These are phyloP conservation scores for Nephrotoma appendiculata DNA, from an alignment of 2,888 invertebrate genomes.

Conservation along the genomic window DNA sequence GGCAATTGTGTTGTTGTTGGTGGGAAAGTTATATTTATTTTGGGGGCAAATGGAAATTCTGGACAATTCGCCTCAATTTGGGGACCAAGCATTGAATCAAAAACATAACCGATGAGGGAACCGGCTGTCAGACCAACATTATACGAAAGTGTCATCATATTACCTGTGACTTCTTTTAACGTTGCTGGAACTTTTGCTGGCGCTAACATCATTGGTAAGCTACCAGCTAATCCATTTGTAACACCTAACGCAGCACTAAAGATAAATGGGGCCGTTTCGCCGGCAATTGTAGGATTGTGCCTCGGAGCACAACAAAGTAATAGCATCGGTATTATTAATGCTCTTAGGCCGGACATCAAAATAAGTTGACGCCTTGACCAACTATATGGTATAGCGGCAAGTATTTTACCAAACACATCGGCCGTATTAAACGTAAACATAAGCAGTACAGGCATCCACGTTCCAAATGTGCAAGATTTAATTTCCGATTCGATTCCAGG, in stretches of 20 bases:
- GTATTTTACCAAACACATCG: slow-evolving; percentile 72
- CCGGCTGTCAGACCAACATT: slow-evolving; percentile 76
- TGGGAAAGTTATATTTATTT: neutral
- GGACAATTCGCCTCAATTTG: slow-evolving; percentile 36
- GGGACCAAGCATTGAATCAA: slow-evolving; percentile 48
- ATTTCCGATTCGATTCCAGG: slow-evolving; percentile 86
- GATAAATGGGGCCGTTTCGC: slow-evolving; percentile 49
- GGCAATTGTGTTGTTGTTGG: slow-evolving; percentile 19
- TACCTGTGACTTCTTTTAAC: slow-evolving; percentile 80
- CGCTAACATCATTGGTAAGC: slow-evolving; percentile 85
- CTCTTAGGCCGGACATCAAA: slow-evolving; percentile 54
- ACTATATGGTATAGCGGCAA: slow-evolving; percentile 66
- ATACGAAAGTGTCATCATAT: slow-evolving; percentile 87
- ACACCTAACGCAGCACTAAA: slow-evolving; percentile 60
- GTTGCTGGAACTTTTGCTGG: slow-evolving; percentile 75
- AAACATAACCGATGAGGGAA: slow-evolving; percentile 66
- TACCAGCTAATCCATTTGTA: slow-evolving; percentile 77
- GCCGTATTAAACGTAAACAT: slow-evolving; percentile 82
- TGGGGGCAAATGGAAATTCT: slow-evolving; percentile 24
- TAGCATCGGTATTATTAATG: slow-evolving; percentile 65
- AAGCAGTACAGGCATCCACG: slow-evolving; percentile 84
- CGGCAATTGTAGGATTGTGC: slow-evolving; percentile 53
- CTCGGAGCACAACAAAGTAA: slow-evolving; percentile 71
- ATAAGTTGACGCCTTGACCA: slow-evolving; percentile 71
- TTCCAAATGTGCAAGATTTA: slow-evolving; percentile 62